Conservation (phyloP, 2,113 vertebrate genomes). For the Thalassoma bifasciatum region DNA sequence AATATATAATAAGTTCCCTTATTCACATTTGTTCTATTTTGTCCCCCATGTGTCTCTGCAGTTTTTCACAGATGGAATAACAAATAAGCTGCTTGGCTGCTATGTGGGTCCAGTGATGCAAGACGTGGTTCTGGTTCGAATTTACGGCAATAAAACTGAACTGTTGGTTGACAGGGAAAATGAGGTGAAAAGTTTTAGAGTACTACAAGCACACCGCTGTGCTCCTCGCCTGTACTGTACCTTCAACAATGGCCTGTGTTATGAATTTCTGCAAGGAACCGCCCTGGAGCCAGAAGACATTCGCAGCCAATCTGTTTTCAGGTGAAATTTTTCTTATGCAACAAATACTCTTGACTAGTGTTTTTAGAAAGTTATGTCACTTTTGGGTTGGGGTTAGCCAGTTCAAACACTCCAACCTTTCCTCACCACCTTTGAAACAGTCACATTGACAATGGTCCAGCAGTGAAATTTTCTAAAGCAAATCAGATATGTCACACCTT, state of each 20-base stretch:
- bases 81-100: slow-evolving; percentile 97
- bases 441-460: background rate
- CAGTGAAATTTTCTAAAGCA: no score
- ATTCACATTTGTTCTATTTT: background rate
- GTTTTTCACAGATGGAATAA: slow-evolving; percentile 97
- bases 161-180: slow-evolving; percentile 94
- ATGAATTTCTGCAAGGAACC: slow-evolving; percentile 94
- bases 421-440: background rate
- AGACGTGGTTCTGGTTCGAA: slow-evolving; percentile 94
- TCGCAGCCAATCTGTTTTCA: slow-evolving; percentile 89
- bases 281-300: slow-evolving; percentile 94
- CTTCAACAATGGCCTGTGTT: slow-evolving; percentile 97
- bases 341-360: background rate
- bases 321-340: slow-evolving; percentile 68
- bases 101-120: slow-evolving; percentile 87
- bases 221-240: slow-evolving; percentile 96
- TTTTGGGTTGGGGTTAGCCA: background rate
- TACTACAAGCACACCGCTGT: slow-evolving; percentile 93
- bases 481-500: no score
- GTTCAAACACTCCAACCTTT: no score
- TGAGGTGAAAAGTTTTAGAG: slow-evolving; percentile 96
- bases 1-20: background rate
- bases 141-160: slow-evolving; percentile 98
- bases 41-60: slow-evolving; percentile 57
- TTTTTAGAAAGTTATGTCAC: background rate